These are phyloP conservation scores for Sinelater perroti DNA, from an alignment of 2,888 invertebrate genomes.

Conservation along the genomic window DNA sequence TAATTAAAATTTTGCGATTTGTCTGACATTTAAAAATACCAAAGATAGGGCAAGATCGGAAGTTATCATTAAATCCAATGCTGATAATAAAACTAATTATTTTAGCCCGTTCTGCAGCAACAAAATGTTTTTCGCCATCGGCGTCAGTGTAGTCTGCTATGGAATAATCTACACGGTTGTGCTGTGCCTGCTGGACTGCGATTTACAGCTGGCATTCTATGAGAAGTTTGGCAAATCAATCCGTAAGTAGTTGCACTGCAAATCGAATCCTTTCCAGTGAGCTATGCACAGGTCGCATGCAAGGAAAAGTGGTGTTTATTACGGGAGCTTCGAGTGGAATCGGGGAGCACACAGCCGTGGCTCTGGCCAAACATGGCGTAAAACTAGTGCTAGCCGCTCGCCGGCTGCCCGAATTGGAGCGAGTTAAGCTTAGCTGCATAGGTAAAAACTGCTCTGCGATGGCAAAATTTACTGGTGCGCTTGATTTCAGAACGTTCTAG, in stretches of 20 bases:
- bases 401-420: slow-evolving; percentile 68
- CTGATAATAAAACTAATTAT: too few species aligned
- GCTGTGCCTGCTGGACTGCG: slow-evolving; percentile 67
- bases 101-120: too few species aligned
- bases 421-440: slow-evolving; percentile 73
- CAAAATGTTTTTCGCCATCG: slow-evolving; percentile 51
- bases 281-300: slow-evolving; percentile 43
- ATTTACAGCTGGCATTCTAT: slow-evolving; percentile 66
- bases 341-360: slow-evolving; percentile 76
- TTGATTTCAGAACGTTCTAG: slow-evolving; percentile 54
- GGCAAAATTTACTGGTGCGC: background rate
- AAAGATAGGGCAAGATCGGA: too few species aligned
- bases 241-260: slow-evolving; percentile 61
- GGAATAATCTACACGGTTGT: slow-evolving; percentile 63
- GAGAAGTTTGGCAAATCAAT: slow-evolving; percentile 70
- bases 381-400: slow-evolving; percentile 75
- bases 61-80: too few species aligned
- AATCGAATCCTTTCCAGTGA: too few species aligned
- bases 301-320: slow-evolving; percentile 80
- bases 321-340: slow-evolving; percentile 88
- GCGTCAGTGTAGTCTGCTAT: slow-evolving; percentile 57
- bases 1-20: too few species aligned
- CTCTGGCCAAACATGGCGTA: slow-evolving; percentile 71
- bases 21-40: too few species aligned
- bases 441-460: slow-evolving; percentile 52